These are phyloP conservation scores for Papilio polyxenes DNA, from an alignment of 1,140 invertebrate genomes.

Conservation along the genomic window DNA sequence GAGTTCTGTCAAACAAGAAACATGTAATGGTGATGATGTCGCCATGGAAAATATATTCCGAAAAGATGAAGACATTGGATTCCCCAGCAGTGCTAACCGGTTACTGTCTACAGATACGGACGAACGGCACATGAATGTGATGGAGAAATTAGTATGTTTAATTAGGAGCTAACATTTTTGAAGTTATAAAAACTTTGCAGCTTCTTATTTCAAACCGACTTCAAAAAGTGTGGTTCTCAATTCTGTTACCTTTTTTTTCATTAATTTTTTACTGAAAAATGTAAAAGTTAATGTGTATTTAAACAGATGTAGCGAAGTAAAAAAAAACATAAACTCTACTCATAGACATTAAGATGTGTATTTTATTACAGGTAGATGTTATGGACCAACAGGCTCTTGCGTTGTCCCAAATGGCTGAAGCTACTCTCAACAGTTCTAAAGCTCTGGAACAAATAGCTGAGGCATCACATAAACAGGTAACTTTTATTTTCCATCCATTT, in stretches of 20 bases:
- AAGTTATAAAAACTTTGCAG: no score
- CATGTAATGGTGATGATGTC: constrained; percentile 54
- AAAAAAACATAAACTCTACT: no score
- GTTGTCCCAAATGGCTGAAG: constrained; percentile 60
- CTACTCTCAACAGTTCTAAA: constrained; percentile 58
- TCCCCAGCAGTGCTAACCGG: constrained; percentile 41
- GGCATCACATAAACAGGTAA: constrained; percentile 66
- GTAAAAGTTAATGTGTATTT: no score
- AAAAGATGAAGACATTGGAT: constrained; percentile 47
- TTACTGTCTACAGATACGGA: constrained; percentile 49
- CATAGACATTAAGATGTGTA: neutral
- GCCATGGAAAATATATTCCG: constrained; percentile 46
- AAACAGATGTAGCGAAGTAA: no score
- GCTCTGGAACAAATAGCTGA: constrained; percentile 64
- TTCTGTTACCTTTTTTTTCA: no score
- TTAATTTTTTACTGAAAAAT: no score
- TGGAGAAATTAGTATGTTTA: constrained; percentile 61
- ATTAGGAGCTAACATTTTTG: neutral
- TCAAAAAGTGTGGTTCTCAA: no score
- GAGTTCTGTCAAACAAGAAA: constrained; percentile 52
- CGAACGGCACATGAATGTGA: constrained; percentile 55
- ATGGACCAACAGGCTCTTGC: constrained; percentile 67
- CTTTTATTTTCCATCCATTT: neutral
- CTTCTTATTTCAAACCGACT: no score
- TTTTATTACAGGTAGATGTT: constrained; percentile 56